Percentiles rank a stretch among this genome's conserved stretches.
These are phyloP conservation scores for Pachyrhynchus sulphureomaculatus DNA, from an alignment of 1,140 invertebrate species.

Conservation along the genomic window DNA sequence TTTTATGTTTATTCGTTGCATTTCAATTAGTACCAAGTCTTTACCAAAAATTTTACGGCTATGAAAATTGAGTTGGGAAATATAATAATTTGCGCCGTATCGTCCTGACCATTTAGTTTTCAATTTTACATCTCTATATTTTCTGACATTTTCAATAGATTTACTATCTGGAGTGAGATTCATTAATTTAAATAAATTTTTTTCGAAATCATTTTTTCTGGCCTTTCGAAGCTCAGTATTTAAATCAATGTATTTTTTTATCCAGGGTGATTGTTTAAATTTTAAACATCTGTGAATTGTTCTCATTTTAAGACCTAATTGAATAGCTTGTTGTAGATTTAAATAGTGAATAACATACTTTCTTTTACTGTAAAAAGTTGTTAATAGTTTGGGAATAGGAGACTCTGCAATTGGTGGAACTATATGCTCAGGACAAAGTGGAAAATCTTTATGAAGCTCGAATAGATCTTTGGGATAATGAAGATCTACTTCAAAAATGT, in stretches of 20 bases:
- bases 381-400: constrained; percentile 50
- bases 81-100: constrained; percentile 38
- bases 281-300: constrained; percentile 43
- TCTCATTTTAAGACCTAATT: neutral
- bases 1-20: constrained; percentile 42
- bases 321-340: neutral
- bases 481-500: constrained; percentile 55
- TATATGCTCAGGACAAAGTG: constrained; percentile 47
- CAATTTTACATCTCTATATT: constrained; percentile 46
- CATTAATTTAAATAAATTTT: constrained; percentile 54
- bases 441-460: constrained; percentile 49
- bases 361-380: constrained; percentile 1
- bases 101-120: constrained; percentile 35
- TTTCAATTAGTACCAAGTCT: constrained; percentile 49
- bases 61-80: constrained; percentile 45
- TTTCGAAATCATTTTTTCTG: constrained; percentile 49
- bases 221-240: constrained; percentile 46
- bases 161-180: constrained; percentile 54
- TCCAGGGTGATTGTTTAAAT: constrained; percentile 42
- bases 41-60: constrained; percentile 41
- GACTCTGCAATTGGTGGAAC: constrained; percentile 22
- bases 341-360: constrained; percentile 30
- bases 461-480: constrained; percentile 44
- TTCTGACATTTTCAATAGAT: constrained; percentile 52
- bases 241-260: constrained; percentile 49